phyloP scores from a whole-genome alignment of 2,888 invertebrate species.

The Opisthograptis luteolata region DNA sequence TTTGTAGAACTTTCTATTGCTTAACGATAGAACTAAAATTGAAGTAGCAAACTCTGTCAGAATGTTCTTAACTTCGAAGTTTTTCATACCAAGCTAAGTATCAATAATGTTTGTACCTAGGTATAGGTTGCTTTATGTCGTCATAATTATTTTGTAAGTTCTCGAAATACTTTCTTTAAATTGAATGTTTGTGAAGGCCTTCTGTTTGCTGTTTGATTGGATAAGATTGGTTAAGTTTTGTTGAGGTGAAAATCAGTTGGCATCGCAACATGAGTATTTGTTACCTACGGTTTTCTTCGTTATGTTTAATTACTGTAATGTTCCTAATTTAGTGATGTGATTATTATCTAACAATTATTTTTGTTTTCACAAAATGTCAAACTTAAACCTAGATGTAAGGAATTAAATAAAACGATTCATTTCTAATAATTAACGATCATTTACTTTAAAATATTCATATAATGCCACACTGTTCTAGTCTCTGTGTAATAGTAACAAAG shows the following conservation, averaged over 20 bases:
- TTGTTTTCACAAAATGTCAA: neutral
- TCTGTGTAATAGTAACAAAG: conserved; percentile 72
- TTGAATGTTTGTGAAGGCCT: conserved; percentile 26
- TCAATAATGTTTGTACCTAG: too few species aligned
- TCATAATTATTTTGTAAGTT: neutral
- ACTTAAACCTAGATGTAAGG: neutral
- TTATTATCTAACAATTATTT: neutral
- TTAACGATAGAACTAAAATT: too few species aligned
- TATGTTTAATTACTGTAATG: conserved; percentile 21
- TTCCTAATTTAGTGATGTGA: conserved; percentile 25
- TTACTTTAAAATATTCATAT: conserved; percentile 83
- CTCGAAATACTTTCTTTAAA: neutral
- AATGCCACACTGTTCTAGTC: conserved; percentile 70
- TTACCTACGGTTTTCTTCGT: conserved; percentile 2
- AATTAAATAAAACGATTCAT: conserved; percentile 61
- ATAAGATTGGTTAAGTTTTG: conserved; percentile 29
- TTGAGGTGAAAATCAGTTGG: conserved; percentile 33
- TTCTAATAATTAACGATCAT: conserved; percentile 84
- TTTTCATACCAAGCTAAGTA: too few species aligned
- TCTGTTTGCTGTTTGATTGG: conserved; percentile 10
- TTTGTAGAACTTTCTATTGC: too few species aligned
- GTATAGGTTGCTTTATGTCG: too few species aligned
- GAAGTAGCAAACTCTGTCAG: neutral
- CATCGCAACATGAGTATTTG: conserved; percentile 16
- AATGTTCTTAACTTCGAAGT: neutral